Evolutionary conservation across 2,113 vertebrate genomes (phyloP), one percentile per base, ranked within the genome.

Genomic region (Aramus guarauna): DNA sequence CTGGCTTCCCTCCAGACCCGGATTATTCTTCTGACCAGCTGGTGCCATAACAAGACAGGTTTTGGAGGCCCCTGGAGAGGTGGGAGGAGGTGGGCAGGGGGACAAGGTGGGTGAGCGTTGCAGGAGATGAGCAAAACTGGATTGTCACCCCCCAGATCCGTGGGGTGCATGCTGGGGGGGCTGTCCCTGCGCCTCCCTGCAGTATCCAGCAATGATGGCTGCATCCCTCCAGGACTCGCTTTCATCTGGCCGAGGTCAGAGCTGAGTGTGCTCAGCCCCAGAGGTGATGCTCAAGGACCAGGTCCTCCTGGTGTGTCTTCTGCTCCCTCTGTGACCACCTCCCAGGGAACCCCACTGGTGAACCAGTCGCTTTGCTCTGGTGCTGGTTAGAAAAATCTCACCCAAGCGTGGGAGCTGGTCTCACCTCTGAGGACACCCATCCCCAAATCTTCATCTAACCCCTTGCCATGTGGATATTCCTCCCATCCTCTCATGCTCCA

Each of bases 11-110:
- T 96, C 95, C 96, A 94, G 92, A 50, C 92, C n/a, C 10, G 79
- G 96, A 97, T 96, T 95, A 96, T 92, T 94, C 68, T 83, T 86
- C 88, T 94, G 96, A 88, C 95, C 95, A 94, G 92, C 95, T 95
- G 92, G 88, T 96, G 92, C 94, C 75, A 85, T 52, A 81, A 43
- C 72, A 15, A 5, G 74, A 30, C 1, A 1, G 64, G 62, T 41
- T 83, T 90, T 60, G 83, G 68, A 94, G 83, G 82, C 85, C 92
- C 56, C 59, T 62, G 48, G 45, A 27, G 55, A 82, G 67, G 52
- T 62, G 29, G 78, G 68, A 41, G 23, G 55, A 82, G 67, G 56
- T 62, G 29, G 78, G 68, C 58, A 75, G 69, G 19, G 29, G 20
- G n/a, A 19, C 1, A 24, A 92, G 75, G 68, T 41, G 75, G 53